Percentiles rank a stretch among this genome's conserved stretches.
Conservation (phyloP, 1,140 invertebrate genomes). For the Ridgeia piscesae region DNA sequence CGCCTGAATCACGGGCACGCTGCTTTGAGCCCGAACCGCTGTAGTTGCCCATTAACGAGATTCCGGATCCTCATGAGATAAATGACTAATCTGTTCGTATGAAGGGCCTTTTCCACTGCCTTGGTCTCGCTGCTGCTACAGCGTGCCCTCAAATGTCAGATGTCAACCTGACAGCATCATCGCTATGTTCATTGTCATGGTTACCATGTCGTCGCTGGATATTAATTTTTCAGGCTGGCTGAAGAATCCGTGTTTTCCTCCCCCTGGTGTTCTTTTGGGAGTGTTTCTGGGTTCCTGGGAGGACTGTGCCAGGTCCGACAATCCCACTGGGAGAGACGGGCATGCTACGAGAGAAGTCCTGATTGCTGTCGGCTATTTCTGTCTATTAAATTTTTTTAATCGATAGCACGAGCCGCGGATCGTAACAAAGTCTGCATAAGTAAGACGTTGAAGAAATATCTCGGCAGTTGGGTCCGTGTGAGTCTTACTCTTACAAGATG, state of each 20-base stretch:
- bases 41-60: neutral
- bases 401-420: neutral
- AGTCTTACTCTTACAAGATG: too few species aligned
- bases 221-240: neutral
- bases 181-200: neutral
- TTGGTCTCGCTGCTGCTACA: neutral
- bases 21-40: neutral
- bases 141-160: neutral
- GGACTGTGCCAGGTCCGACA: neutral
- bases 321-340: neutral
- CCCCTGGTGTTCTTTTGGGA: neutral
- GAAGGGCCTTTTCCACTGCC: neutral
- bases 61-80: neutral
- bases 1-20: neutral
- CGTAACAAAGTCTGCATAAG: too few species aligned
- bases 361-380: neutral
- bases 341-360: neutral
- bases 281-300: neutral
- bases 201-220: neutral
- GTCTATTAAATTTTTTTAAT: neutral
- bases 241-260: neutral
- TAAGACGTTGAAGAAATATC: too few species aligned
- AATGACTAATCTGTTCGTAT: neutral
- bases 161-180: neutral
- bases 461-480: too few species aligned